Evolutionary conservation across 2,797 vertebrate genomes (phyloP), one percentile per base, ranked within the genome.

Genomic region (Phoxinus dragarum): DNA sequence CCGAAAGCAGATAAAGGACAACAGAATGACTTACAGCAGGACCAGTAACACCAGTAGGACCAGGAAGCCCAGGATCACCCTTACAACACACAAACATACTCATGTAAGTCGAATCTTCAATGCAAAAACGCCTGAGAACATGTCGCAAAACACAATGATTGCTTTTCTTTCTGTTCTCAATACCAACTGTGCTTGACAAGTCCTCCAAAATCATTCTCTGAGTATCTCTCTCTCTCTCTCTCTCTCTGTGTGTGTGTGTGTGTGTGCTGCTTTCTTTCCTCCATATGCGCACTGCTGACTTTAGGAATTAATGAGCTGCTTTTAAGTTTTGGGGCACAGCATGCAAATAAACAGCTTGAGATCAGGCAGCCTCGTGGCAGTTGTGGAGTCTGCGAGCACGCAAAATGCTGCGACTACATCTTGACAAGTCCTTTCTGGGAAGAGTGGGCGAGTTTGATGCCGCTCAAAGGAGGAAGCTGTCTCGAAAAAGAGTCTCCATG

Each of bases 31-130:
- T 92, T 93, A 99, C 98, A 83, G 90, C 82, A 89, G 94, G 91
- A 56, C 98, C 98, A 6, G 93, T 72, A 40, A 88, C 80, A 91
- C 98, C 98, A 4, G 96, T 94, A 5, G 93, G 85, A 21, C 98
- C 98, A 78, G 95, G 88, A 82, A 97, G 93, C 67, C 98, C 98
- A 89, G 91, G 93, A 92, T 99, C 98, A 86, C 98, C 98, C 98
- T 99, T 44, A 91, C 90, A 91, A 90, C 79, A 94, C 92, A 94
- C 77, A 88, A 52, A 61, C 81, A 83, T 21, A 76, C 72, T 47
- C 10, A 68, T 34, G 19, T 76, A 40, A 83, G 23, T 54, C 4
- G 31, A 64, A 81, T 14, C 47, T 67, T 74, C 36, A 64, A 61
- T 36, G 27, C 78, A 80, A 49, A 73, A 67, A 5, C 1, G n/a